Percentiles rank a stretch among this genome's conserved stretches.
phyloP scores from a whole-genome alignment of 2,888 invertebrate species.

The Lepidochrysops patricia region DNA sequence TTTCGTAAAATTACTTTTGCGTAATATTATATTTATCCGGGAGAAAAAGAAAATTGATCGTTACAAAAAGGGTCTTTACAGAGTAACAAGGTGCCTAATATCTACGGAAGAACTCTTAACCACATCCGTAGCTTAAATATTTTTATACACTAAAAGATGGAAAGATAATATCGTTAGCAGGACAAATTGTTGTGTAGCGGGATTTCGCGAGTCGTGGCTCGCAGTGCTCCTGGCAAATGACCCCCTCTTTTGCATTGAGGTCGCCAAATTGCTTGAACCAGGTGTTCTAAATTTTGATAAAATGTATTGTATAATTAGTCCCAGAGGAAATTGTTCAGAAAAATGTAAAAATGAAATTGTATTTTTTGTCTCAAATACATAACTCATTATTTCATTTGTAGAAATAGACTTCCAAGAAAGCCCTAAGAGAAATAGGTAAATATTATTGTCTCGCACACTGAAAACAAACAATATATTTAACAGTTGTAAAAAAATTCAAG shows the following conservation, averaged over 20 bases:
- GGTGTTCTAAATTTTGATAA: conserved; percentile 28
- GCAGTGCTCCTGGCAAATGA: conserved; percentile 31
- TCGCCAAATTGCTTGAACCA: conserved; percentile 32
- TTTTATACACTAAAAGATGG: not conserved
- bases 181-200: conserved; percentile 34
- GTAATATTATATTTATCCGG: too few species aligned
- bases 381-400: too few species aligned
- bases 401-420: too few species aligned
- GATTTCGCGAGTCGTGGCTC: conserved; percentile 40
- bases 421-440: too few species aligned
- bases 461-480: too few species aligned
- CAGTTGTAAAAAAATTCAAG: too few species aligned
- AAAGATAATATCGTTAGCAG: conserved; percentile 22
- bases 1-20: too few species aligned
- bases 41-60: too few species aligned
- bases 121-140: too few species aligned
- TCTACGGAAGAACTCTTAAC: not conserved
- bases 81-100: too few species aligned
- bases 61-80: too few species aligned
- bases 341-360: not conserved
- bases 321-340: not conserved
- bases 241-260: conserved; percentile 32
- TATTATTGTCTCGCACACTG: too few species aligned
- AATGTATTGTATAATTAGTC: conserved; percentile 12
- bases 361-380: not conserved